Base-by-base conservation (phyloP, 2,113 vertebrate genomes). In the Poeciliopsis turrubarensis region DNA sequence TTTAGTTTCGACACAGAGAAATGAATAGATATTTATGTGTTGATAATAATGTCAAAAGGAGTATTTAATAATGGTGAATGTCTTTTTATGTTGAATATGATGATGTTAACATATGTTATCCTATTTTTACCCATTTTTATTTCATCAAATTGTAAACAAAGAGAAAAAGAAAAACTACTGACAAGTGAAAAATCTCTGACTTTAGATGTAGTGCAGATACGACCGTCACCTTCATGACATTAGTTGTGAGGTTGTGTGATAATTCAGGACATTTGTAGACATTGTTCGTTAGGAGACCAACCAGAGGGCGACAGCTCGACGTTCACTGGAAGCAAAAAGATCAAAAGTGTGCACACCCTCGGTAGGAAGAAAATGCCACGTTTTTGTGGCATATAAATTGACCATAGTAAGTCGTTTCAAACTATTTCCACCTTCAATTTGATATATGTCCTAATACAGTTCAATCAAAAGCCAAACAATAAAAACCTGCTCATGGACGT, bases 11-110 rank as follows among this genome's bases (percentile, higher is more conserved):
- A 96, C 96, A 96, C 95, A 90, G 85, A 94, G 92, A 94, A 91
- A 93, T 92, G 91, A 89, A 97, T 91, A 96, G 94, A 95, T 96
- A 96, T 95, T 91, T 92, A 92, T 93, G 95, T 96, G 96, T 96
- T 96, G 95, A 96, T 96, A 96, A 97, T 96, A 92, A 97, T 97
- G 97, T 96, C 97, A 96, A 95, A 95, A 95, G 94, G 94, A 97
- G 95, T 96, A 97, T 97, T 96, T 94, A 92, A 90, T 92, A 92
- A 92, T 87, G 81, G 90, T 93, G 90, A 91, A 91, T 93, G 93
- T 94, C 86, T 72, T 77, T 84, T 87, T 92, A 86, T 92, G 82
- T 92, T 93, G 64, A 85, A 80, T 93, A 93, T 92, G 85, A 87
- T 93, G 88, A 90, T 89, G 82, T 89, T 87, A 87, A 86, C 83